phyloP scores from a whole-genome alignment of 2,888 invertebrate species.

The Epiblema foenella region DNA sequence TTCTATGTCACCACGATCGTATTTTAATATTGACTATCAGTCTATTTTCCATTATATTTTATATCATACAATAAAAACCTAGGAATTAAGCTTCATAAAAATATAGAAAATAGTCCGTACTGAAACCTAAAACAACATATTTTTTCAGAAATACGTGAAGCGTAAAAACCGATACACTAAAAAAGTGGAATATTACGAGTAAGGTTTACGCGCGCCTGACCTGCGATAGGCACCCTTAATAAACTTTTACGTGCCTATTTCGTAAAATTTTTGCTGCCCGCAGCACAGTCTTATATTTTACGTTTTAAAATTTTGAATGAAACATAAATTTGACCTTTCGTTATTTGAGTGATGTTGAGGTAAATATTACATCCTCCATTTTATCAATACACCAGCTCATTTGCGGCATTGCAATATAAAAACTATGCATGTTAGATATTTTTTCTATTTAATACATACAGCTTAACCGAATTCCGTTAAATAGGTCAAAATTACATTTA shows the following conservation, averaged over 20 bases:
- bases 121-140: not conserved
- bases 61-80: too few relatives aligned
- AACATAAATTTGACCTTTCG: constrained; percentile 12
- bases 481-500: too few relatives aligned
- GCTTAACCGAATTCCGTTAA: too few relatives aligned
- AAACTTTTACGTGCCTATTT: constrained; percentile 39
- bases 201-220: not conserved
- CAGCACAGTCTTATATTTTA: constrained; percentile 5
- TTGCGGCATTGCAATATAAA: too few relatives aligned
- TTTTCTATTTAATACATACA: too few relatives aligned
- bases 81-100: not conserved
- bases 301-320: constrained; percentile 16
- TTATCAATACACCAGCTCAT: too few relatives aligned
- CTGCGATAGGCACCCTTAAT: constrained; percentile 25
- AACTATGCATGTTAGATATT: too few relatives aligned
- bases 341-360: not conserved
- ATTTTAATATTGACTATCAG: too few relatives aligned
- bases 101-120: not conserved
- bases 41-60: too few relatives aligned
- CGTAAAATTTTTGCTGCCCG: constrained; percentile 32
- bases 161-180: constrained; percentile 5
- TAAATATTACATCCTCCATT: too few relatives aligned
- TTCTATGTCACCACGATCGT: too few relatives aligned
- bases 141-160: constrained; percentile 2
- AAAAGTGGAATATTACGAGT: constrained; percentile 7